Evolutionary conservation across 2,797 vertebrate genomes (phyloP), one percentile per base, ranked within the genome.

Genomic region (Trematomus bernacchii): DNA sequence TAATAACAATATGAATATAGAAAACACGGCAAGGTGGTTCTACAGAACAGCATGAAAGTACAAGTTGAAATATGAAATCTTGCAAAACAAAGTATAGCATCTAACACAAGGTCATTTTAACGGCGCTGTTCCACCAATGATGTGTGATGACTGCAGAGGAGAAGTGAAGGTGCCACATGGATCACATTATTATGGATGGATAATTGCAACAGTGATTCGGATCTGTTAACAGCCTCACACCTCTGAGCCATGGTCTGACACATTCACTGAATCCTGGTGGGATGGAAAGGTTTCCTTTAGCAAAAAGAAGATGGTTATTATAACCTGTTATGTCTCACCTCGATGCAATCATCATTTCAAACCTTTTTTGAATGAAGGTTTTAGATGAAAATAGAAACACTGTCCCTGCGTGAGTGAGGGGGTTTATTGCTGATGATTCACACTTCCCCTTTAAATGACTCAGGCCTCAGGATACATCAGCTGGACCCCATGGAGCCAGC

Each of bases 161-260:
- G 27, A 18, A 16, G 5, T 27, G 1, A 30, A 27, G 1, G n/a
- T 30, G 21, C 51, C 16, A 16, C 55, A 15, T 19, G 40, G n/a
- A 66, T 37, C 47, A 0, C 40, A 55, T 68, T 6, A 58, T 19
- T 30, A 57, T 57, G 40, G 71, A n/a, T n/a, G n/a, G n/a, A n/a
- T n/a, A n/a, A 64, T 19, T 27, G 47, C 15, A 23, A 23, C 12
- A 33, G 48, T 69, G 15, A 9, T 40, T 50, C 12, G 47, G 62
- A 59, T 43, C 14, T 33, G 59, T 63, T 43, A 63, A 50, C 21
- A 73, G 60, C 61, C 43, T 40, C 2, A 42, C 69, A 52, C 44
- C 52, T 61, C 23, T 44, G 59, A 75, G 42, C 33, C 37, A 2
- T 2, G 1, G 44, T 68, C 33, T 62, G 54, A 61, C 40, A 57